Evolutionary conservation across 2,888 invertebrate genomes (phyloP).

Genomic region (Lasioglossum calceatum): DNA sequence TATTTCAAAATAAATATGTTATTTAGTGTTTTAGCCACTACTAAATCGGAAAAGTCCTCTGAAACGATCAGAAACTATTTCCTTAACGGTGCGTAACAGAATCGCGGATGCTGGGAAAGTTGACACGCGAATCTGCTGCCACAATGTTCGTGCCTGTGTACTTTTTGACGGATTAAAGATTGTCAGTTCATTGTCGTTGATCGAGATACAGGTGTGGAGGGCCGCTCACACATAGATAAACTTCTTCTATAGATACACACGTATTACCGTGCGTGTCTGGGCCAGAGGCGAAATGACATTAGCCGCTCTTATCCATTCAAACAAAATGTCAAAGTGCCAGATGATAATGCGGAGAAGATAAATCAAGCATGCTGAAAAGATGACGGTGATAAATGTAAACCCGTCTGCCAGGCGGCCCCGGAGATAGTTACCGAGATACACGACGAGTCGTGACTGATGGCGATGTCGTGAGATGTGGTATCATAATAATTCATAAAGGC

Average conservation of each 20-base stretch:
- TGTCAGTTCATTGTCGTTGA: constrained; percentile 23
- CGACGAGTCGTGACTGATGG: constrained; percentile 83
- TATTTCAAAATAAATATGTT: no score
- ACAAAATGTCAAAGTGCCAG: constrained; percentile 84
- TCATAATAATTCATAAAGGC: constrained; percentile 84
- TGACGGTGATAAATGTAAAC: constrained; percentile 84
- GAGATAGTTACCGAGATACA: constrained; percentile 80
- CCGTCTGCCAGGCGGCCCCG: constrained; percentile 78
- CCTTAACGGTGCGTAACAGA: background rate
- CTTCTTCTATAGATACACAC: constrained; percentile 36
- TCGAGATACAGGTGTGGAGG: constrained; percentile 21
- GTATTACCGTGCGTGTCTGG: constrained; percentile 51
- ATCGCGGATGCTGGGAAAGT: background rate
- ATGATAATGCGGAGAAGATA: constrained; percentile 83
- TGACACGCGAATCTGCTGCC: background rate
- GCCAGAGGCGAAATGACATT: constrained; percentile 69
- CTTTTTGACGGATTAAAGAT: constrained; percentile 53
- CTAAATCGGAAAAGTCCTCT: no score
- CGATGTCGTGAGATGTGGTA: constrained; percentile 83
- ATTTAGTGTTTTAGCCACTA: no score
- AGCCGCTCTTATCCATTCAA: constrained; percentile 82
- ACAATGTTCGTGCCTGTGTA: constrained; percentile 1
- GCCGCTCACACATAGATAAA: background rate
- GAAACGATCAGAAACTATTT: no score
- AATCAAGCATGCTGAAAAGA: constrained; percentile 84